phyloP scores from a whole-genome alignment of 1,140 invertebrate genomes.

The Leptonema lineaticorne region DNA sequence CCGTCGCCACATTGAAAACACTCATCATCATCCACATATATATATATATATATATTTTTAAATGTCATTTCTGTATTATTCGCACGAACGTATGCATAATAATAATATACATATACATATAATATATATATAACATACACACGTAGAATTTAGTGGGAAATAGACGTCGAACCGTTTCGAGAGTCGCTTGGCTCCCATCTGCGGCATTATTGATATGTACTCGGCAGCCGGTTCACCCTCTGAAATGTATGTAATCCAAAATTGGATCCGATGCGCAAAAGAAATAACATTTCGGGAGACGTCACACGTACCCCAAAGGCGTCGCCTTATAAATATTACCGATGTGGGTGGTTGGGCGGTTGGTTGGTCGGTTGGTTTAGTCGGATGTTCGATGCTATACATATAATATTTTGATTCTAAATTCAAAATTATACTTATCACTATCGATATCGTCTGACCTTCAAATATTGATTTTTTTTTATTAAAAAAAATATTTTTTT shows the following conservation, averaged over 20 bases:
- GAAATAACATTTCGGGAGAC: constrained; percentile 41
- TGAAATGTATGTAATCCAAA: constrained; percentile 42
- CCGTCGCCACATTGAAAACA: too few relatives aligned
- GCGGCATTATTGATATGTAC: constrained; percentile 40
- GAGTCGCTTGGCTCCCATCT: constrained; percentile 22
- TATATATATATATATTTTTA: background rate
- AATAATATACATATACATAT: too few relatives aligned
- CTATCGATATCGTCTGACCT: too few relatives aligned
- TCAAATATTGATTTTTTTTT: too few relatives aligned
- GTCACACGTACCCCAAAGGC: constrained; percentile 17
- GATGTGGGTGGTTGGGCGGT: background rate
- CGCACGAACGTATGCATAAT: background rate
- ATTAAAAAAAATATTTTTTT: too few relatives aligned
- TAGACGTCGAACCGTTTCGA: constrained; percentile 20
- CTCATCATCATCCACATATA: background rate
- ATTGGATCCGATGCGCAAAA: constrained; percentile 42
- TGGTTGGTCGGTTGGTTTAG: too few relatives aligned
- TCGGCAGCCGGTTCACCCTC: constrained; percentile 30
- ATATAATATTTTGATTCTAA: too few relatives aligned
- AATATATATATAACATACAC: background rate
- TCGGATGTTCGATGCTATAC: too few relatives aligned
- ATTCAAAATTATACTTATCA: too few relatives aligned
- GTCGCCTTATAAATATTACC: constrained; percentile 25
- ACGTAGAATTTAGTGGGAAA: background rate
- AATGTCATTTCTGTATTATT: background rate